These are phyloP conservation scores for Drosophila sp. DNA, from an alignment of 1,140 invertebrate genomes.

Conservation along the genomic window DNA sequence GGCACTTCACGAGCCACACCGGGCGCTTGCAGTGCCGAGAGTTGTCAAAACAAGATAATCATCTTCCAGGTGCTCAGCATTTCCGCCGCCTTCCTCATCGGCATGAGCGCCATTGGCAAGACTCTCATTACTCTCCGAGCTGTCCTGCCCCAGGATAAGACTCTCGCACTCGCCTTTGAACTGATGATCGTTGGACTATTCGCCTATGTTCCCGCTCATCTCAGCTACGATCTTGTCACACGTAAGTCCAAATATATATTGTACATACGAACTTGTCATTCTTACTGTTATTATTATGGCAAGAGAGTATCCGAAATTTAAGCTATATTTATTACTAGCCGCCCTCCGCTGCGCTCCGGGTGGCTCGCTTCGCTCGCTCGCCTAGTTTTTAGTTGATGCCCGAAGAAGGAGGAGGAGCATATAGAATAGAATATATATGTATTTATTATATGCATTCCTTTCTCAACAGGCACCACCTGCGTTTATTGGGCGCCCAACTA, in stretches of 20 bases:
- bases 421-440: no score
- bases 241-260: conserved; percentile 84
- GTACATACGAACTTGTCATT: no score
- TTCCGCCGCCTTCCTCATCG: conserved; percentile 81
- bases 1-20: conserved; percentile 76
- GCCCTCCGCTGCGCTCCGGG: no score
- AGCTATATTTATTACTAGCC: no score
- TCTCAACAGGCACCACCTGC: conserved; percentile 75
- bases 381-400: no score
- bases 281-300: no score
- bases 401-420: no score
- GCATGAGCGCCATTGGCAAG: conserved; percentile 86
- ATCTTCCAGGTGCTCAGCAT: conserved; percentile 86
- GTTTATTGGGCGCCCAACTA: conserved; percentile 80
- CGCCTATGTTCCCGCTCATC: conserved; percentile 86
- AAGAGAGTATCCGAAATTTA: no score
- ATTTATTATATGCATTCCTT: neutral
- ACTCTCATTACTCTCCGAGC: conserved; percentile 86
- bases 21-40: conserved; percentile 86
- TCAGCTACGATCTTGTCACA: conserved; percentile 86
- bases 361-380: no score
- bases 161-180: conserved; percentile 86
- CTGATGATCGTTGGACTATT: conserved; percentile 86
- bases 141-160: conserved; percentile 86
- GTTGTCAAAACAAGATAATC: conserved; percentile 86